Conservation (phyloP, 2,888 invertebrate genomes). For the Dugesia japonica region DNA sequence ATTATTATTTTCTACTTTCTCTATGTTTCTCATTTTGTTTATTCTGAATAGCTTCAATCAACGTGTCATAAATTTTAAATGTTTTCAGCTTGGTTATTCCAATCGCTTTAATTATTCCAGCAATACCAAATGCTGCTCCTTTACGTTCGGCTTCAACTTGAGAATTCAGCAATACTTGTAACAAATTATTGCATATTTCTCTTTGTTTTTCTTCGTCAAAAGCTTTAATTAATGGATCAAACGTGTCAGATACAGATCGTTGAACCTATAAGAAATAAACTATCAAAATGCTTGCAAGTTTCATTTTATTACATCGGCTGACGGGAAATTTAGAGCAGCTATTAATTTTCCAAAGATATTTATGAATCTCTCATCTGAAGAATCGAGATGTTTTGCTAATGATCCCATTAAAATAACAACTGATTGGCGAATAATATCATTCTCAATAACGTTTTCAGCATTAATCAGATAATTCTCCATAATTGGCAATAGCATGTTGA, state of each 20-base stretch:
- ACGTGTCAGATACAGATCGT: conserved; percentile 57
- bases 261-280: conserved; percentile 50
- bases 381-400: conserved; percentile 80
- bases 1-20: conserved; percentile 55
- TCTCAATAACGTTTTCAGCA: conserved; percentile 72
- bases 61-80: conserved; percentile 77
- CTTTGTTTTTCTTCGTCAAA: conserved; percentile 59
- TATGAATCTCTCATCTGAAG: conserved; percentile 68
- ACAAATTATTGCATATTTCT: conserved; percentile 65
- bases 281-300: no score
- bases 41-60: conserved; percentile 81
- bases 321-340: conserved; percentile 79
- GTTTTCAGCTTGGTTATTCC: conserved; percentile 86
- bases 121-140: conserved; percentile 90
- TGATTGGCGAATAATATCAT: conserved; percentile 79
- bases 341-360: conserved; percentile 81
- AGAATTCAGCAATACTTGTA: conserved; percentile 43
- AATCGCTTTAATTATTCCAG: conserved; percentile 81
- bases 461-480: conserved; percentile 81
- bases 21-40: conserved; percentile 83
- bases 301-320: conserved; percentile 68
- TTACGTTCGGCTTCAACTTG: conserved; percentile 45
- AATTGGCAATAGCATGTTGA: conserved; percentile 64
- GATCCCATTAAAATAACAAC: conserved; percentile 93
- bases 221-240: conserved; percentile 76